These are phyloP conservation scores for Drosophila quinaria DNA, from an alignment of 2,888 invertebrate species.

Conservation along the genomic window DNA sequence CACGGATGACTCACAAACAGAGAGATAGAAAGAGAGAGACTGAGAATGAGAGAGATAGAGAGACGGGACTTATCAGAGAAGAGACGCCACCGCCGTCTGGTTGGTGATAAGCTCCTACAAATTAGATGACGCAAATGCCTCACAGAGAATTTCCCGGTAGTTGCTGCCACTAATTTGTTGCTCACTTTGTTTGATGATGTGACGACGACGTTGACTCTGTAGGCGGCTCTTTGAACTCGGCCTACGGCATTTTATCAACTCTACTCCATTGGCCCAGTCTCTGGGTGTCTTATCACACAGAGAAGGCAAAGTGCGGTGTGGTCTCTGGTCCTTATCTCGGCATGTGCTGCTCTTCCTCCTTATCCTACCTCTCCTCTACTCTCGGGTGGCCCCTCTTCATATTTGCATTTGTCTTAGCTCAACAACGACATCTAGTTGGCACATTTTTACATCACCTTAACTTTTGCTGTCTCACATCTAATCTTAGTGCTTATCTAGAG, in stretches of 20 bases:
- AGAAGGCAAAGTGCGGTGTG: conserved; percentile 34
- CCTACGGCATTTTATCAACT: conserved; percentile 48
- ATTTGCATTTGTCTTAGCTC: conserved; percentile 55
- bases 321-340: conserved; percentile 66
- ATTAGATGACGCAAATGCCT: conserved; percentile 72
- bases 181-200: conserved; percentile 66
- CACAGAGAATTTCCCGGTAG: conserved; percentile 55
- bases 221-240: conserved; percentile 72
- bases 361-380: neutral
- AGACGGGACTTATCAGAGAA: conserved; percentile 53
- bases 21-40: neutral
- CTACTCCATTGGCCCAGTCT: conserved; percentile 18
- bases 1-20: conserved; percentile 64
- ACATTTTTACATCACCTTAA: conserved; percentile 11
- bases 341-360: conserved; percentile 45
- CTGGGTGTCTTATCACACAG: conserved; percentile 8
- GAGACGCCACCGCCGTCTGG: conserved; percentile 20
- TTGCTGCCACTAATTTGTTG: conserved; percentile 69
- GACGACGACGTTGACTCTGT: conserved; percentile 46
- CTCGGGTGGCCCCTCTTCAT: conserved; percentile 35
- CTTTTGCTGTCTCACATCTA: conserved; percentile 8
- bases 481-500: conserved; percentile 27
- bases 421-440: conserved; percentile 51
- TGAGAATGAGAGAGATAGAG: neutral
- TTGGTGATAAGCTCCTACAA: conserved; percentile 70